phyloP scores from a whole-genome alignment of 2,797 vertebrate genomes.

The Falco peregrinus region DNA sequence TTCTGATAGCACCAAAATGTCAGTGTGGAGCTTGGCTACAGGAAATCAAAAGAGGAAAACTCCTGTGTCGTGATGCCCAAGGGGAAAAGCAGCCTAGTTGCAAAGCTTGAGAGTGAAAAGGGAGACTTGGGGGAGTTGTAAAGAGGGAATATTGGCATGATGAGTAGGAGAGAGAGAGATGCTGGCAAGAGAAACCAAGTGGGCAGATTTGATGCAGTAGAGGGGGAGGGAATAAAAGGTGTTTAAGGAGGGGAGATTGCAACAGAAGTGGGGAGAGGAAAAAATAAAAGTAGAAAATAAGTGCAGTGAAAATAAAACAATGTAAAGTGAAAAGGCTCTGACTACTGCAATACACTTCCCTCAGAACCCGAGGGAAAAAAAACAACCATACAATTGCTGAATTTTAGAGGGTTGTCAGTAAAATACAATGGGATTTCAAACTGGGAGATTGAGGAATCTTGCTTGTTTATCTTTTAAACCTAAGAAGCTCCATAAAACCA shows the following conservation, averaged over 20 bases:
- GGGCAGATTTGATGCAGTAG: conserved; percentile 37
- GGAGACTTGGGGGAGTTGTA: neutral
- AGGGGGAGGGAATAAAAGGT: conserved; percentile 9
- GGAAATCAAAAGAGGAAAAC: neutral
- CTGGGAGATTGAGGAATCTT: neutral
- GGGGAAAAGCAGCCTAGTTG: neutral
- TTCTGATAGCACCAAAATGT: neutral
- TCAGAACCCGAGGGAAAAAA: neutral
- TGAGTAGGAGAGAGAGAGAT: conserved; percentile 31
- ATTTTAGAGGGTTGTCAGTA: neutral
- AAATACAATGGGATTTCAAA: neutral
- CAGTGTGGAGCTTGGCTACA: neutral
- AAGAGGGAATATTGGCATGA: neutral
- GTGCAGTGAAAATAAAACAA: neutral
- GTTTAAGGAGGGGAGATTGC: neutral
- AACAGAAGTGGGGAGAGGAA: neutral
- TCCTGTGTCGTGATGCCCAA: neutral
- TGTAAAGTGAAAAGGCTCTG: neutral
- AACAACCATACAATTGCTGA: accelerated
- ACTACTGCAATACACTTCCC: neutral
- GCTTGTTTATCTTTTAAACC: neutral
- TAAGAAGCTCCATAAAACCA: neutral
- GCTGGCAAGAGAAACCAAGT: conserved; percentile 35
- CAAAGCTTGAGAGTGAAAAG: neutral
- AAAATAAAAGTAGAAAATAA: neutral